These are phyloP conservation scores for Caretta caretta DNA, from an alignment of 2,113 vertebrate genomes.

Conservation along the genomic window DNA sequence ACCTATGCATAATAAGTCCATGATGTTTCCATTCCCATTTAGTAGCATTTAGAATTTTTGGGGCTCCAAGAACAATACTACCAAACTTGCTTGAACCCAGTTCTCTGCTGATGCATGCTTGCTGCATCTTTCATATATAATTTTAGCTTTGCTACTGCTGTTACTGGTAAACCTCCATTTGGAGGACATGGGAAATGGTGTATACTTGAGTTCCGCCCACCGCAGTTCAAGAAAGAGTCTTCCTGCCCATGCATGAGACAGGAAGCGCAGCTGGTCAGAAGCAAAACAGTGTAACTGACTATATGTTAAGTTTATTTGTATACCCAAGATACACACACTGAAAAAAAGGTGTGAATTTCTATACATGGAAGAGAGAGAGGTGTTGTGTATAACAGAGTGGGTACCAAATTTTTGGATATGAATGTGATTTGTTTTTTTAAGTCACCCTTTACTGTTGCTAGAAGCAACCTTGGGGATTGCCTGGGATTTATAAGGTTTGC, in stretches of 20 bases:
- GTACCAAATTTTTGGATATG: neutral
- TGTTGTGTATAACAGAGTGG: neutral
- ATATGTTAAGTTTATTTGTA: fast-evolving
- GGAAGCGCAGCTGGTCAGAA: neutral
- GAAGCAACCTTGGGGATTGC: neutral
- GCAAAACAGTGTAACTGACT: neutral
- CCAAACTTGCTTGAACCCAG: neutral
- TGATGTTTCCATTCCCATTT: neutral
- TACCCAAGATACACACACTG: neutral
- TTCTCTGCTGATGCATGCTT: neutral
- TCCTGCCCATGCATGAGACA: neutral
- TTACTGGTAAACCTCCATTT: neutral
- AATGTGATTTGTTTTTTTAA: neutral
- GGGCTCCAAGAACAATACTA: neutral
- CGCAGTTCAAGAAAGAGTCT: neutral
- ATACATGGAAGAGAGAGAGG: no score
- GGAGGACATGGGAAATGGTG: neutral
- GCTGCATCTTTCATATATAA: neutral
- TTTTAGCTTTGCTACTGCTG: neutral
- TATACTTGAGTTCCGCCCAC: neutral
- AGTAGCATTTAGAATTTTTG: neutral
- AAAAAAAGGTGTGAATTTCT: neutral
- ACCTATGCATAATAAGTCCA: neutral
- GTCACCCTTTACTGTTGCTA: neutral
- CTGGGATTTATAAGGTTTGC: neutral